Base-by-base conservation (phyloP, 2,888 invertebrate species). In the Pachymerium ferrugineum region DNA sequence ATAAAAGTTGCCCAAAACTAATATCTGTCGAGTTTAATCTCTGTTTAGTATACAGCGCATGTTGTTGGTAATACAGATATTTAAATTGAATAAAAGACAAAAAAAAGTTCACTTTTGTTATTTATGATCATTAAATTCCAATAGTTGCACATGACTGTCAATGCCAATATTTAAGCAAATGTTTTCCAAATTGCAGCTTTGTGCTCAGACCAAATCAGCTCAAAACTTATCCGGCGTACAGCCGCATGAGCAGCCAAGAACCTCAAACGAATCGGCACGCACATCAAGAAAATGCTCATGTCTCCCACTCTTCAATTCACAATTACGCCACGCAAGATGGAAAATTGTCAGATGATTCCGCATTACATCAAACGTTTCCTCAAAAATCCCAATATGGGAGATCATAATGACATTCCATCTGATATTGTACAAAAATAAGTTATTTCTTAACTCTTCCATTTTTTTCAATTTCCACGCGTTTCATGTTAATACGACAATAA, bases 131-230 rank as follows among this genome's bases (percentile, higher is more conserved):
- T n/a, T n/a, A n/a, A n/a, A n/a, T n/a, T n/a, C n/a, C n/a, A n/a
- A n/a, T n/a, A n/a, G n/a, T n/a, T n/a, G n/a, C n/a, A n/a, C n/a
- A n/a, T n/a, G n/a, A n/a, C n/a, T n/a, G n/a, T n/a, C n/a, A n/a
- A n/a, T n/a, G n/a, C n/a, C n/a, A n/a, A n/a, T n/a, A n/a, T n/a
- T n/a, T n/a, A n/a, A n/a, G n/a, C n/a, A n/a, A n/a, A n/a, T n/a
- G n/a, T n/a, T n/a, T 47, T 47, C 22, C 3, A 19, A 19, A 19
- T 3, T 47, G 4, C 10, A 47, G 47, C 47, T 47, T 47, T 47
- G 47, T 47, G 47, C 47, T 47, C 47, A 47, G 47, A 47, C 47
- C 47, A 19, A 47, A 47, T 19, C 47, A 47, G 47, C 47, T 47
- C 47, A 47, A 47, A 47, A 47, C 47, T 22, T 47, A 47, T 47